These are phyloP conservation scores for Antigone vipio DNA, from an alignment of 2,113 vertebrate species.

Conservation along the genomic window DNA sequence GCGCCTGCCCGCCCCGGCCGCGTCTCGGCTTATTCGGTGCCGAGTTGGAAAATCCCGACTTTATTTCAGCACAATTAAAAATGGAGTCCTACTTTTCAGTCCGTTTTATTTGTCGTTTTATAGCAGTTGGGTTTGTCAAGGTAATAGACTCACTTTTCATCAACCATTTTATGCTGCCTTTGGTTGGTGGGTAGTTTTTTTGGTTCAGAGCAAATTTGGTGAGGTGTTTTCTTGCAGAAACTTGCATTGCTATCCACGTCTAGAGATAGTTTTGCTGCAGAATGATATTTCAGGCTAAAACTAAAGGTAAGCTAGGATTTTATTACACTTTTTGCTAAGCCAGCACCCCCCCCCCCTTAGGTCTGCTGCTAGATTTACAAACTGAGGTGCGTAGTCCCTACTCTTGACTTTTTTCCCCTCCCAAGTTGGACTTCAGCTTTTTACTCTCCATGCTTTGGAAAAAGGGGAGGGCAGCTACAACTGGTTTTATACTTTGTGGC, in stretches of 20 bases:
- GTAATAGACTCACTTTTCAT: background rate
- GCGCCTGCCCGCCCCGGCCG: background rate
- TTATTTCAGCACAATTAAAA: background rate
- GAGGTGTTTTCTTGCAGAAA: background rate
- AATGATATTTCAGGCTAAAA: background rate
- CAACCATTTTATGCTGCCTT: background rate
- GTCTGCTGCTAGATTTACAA: background rate
- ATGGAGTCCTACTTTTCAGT: background rate
- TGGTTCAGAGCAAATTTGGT: background rate
- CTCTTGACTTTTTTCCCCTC: background rate
- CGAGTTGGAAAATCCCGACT: background rate
- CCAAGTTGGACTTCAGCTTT: background rate
- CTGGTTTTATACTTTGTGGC: background rate
- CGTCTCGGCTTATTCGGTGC: background rate
- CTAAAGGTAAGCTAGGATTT: background rate
- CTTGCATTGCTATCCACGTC: accelerated
- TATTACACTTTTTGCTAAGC: background rate
- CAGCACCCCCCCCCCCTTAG: too few species aligned
- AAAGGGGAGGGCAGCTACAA: background rate
- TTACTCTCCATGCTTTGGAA: background rate
- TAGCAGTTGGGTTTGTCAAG: background rate
- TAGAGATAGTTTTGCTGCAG: background rate
- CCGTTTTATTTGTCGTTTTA: background rate
- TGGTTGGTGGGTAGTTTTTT: background rate
- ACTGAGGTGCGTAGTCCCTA: accelerated